Evolutionary conservation across 1,140 invertebrate genomes (phyloP), one percentile per base, ranked within the genome.

Genomic region (Prorops nasuta): DNA sequence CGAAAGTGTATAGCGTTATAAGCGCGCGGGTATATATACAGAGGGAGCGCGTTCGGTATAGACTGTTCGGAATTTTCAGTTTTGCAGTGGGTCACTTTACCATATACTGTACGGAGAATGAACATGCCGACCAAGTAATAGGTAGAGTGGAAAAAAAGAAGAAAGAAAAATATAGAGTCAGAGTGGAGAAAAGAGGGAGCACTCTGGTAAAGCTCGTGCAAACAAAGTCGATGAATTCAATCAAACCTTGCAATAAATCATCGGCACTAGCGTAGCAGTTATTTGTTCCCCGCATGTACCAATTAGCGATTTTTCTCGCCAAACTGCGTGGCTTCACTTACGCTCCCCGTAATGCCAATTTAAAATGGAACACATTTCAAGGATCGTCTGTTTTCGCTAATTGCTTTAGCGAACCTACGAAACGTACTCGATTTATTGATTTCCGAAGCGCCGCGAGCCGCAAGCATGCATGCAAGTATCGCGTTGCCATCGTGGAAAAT

Each of bases 201-300:
- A n/a, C n/a, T n/a, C n/a, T n/a, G n/a, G n/a, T n/a, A n/a, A n/a
- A n/a, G n/a, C n/a, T n/a, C n/a, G n/a, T n/a, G n/a, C n/a, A n/a
- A n/a, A n/a, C n/a, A n/a, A n/a, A n/a, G n/a, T n/a, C 34, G 60
- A 67, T 64, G 60, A 69, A 71, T 72, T 72, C 66, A 69, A 71
- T 72, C 65, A 69, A 65, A 67, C 65, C 63, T 63, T 56, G 64
- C 66, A 66, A 66, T 71, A 69, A 71, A 72, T 71, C 66, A 66
- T 69, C 61, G 64, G 40, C 49, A 50, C 53, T 60, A 51, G 56
- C 44, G 57, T 53, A 49, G 43, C 50, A 38, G 58, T 63, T 67
- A 58, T 69, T 71, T 65, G 62, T 64, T 52, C 36, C 51, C 48
- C 4, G 10, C 24, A 40, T 62, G 60, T 66, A 70, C 63, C 66